Conservation (phyloP, 2,797 vertebrate species). For the Glyptemys insculpta region DNA sequence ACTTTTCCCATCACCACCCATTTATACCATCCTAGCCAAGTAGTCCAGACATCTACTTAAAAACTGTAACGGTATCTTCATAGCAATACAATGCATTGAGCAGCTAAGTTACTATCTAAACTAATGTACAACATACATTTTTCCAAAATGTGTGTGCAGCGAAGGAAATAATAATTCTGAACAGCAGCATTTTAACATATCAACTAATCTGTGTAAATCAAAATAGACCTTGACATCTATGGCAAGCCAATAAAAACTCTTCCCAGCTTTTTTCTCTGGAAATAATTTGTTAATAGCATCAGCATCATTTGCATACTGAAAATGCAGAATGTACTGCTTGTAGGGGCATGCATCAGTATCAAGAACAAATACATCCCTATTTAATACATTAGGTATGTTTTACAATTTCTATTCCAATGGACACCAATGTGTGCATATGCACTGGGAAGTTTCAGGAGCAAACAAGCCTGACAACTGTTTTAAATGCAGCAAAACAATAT, state of each 20-base stretch:
- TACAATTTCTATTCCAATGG: not conserved
- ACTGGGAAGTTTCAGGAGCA: not conserved
- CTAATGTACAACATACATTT: not conserved
- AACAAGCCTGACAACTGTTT: not conserved
- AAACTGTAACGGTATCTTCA: not conserved
- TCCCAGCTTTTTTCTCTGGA: not conserved
- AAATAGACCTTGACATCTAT: not conserved
- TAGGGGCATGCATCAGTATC: not conserved
- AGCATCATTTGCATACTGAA: not conserved
- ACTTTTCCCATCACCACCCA: not conserved
- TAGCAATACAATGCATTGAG: not conserved
- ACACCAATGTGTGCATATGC: not conserved
- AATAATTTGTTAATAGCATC: not conserved
- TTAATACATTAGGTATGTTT: rapidly evolving
- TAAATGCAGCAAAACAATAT: not conserved
- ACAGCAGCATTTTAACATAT: not conserved
- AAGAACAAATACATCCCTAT: not conserved
- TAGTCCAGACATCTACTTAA: not conserved
- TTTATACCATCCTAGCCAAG: not conserved
- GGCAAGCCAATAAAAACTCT: not conserved
- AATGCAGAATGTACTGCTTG: not conserved
- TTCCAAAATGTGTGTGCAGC: not conserved
- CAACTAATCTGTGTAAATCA: not conserved
- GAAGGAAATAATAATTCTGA: not conserved
- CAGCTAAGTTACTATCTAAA: not conserved